Conservation (phyloP, 2,797 vertebrate genomes). For the Dipus sagitta region DNA sequence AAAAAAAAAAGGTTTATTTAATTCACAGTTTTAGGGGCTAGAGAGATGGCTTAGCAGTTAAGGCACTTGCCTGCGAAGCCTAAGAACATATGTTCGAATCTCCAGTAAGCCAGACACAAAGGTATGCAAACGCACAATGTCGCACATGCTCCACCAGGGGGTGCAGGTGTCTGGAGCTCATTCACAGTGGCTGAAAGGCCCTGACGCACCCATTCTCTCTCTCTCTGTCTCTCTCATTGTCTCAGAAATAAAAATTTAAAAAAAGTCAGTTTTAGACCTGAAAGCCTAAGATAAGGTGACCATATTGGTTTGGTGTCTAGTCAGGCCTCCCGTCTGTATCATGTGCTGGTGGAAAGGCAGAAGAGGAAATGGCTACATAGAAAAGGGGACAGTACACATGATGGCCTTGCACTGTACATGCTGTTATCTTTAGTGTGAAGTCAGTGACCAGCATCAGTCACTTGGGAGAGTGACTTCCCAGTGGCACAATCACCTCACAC, state of each 20-base stretch:
- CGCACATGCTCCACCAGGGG: no score
- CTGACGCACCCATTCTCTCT: no score
- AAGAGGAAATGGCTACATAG: neutral
- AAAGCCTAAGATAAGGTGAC: neutral
- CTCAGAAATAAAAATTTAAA: no score
- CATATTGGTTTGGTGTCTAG: neutral
- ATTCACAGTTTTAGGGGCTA: neutral
- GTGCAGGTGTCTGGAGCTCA: no score
- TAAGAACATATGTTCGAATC: no score
- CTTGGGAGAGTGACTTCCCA: neutral
- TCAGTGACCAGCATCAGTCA: neutral
- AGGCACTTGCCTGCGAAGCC: no score
- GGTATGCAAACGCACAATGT: no score
- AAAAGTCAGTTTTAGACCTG: neutral
- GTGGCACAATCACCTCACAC: neutral
- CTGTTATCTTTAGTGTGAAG: neutral
- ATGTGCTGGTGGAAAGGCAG: neutral
- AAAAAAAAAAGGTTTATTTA: neutral
- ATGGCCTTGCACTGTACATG: neutral
- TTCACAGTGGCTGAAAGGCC: no score
- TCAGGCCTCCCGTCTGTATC: neutral
- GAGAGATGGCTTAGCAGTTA: no score
- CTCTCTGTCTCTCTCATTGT: no score
- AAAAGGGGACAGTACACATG: no score
- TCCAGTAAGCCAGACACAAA: no score